Evolutionary conservation across 2,888 invertebrate genomes (phyloP).

Genomic region (Drosophila anomelani): DNA sequence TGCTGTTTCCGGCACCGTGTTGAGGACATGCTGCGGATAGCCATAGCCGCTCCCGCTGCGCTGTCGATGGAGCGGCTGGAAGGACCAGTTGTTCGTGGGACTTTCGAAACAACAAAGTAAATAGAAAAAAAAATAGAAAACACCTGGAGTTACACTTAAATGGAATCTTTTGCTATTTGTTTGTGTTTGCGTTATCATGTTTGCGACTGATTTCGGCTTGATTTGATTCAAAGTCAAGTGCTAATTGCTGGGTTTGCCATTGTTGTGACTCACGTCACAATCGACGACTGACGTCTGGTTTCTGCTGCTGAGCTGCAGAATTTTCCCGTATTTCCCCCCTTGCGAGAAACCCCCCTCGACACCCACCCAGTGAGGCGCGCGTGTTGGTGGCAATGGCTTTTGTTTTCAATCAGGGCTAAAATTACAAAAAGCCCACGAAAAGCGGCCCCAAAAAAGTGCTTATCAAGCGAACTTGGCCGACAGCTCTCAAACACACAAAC

Average conservation of each 20-base stretch:
- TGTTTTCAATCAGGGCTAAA: constrained; percentile 60
- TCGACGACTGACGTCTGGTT: constrained; percentile 59
- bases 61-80: constrained; percentile 72
- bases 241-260: constrained; percentile 60
- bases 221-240: constrained; percentile 72
- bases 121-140: constrained; percentile 33
- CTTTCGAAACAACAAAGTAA: constrained; percentile 50
- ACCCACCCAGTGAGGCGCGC: constrained; percentile 33
- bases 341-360: not conserved
- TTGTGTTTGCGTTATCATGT: constrained; percentile 63
- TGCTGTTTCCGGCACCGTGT: constrained; percentile 70
- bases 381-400: constrained; percentile 63
- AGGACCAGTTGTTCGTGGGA: constrained; percentile 79
- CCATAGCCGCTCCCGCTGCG: constrained; percentile 60
- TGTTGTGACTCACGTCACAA: constrained; percentile 58
- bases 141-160: constrained; percentile 46
- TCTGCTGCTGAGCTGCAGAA: constrained; percentile 50
- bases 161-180: constrained; percentile 42
- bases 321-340: constrained; percentile 55
- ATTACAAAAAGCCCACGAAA: constrained; percentile 49
- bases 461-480: constrained; percentile 64
- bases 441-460: constrained; percentile 50
- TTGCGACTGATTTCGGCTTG: constrained; percentile 66
- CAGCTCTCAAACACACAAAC: constrained; percentile 24
- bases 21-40: constrained; percentile 69